Conservation (phyloP, 2,113 vertebrate genomes). For the Dinomys branickii region DNA sequence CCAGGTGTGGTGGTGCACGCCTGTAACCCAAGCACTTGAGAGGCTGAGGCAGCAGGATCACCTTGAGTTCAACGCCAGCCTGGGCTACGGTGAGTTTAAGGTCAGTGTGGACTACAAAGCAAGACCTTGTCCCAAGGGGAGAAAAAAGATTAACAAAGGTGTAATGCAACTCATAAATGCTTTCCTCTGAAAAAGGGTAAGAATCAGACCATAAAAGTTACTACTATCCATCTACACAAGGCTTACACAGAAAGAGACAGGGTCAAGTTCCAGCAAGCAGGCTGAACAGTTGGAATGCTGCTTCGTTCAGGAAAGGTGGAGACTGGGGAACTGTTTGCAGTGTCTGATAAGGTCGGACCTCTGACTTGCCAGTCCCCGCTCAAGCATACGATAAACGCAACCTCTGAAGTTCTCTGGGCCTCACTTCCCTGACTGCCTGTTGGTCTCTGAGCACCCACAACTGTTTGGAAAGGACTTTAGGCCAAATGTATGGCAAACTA, state of each 20-base stretch:
- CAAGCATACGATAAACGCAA: not conserved
- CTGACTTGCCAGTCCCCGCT: not conserved
- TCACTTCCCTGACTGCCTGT: not conserved
- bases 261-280: not conserved
- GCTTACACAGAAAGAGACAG: not conserved
- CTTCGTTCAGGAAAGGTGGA: not conserved
- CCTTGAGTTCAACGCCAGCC: not conserved
- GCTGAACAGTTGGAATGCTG: not conserved
- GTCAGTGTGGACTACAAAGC: not conserved
- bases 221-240: not conserved
- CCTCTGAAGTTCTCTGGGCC: not conserved
- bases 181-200: not conserved
- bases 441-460: not conserved
- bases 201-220: not conserved
- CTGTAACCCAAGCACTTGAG: not conserved
- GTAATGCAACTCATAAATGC: not conserved
- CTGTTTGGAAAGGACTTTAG: slow-evolving; percentile 14
- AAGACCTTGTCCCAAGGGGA: not conserved
- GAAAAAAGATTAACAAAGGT: not conserved
- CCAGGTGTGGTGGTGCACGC: not conserved
- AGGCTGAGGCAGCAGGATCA: not conserved
- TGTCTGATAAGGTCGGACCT: not conserved
- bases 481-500: not conserved
- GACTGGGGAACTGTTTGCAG: not conserved
- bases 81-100: not conserved